phyloP scores from a whole-genome alignment of 2,113 vertebrate species.

The Panthera uncia region DNA sequence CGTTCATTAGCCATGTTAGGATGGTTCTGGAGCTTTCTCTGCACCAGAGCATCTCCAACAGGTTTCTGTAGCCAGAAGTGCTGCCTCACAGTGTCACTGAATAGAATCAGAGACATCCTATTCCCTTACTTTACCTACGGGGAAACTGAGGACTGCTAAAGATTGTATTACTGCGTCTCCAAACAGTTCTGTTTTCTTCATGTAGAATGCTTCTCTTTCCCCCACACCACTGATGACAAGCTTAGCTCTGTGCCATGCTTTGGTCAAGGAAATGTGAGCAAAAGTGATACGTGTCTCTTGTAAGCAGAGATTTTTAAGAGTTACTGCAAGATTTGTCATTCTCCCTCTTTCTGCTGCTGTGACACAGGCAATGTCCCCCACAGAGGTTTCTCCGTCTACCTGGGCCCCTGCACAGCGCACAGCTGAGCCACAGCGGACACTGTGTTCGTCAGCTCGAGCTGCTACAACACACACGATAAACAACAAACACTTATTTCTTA shows the following conservation, averaged over 20 bases:
- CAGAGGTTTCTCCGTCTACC: not conserved
- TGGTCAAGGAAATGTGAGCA: not conserved
- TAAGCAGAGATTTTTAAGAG: not conserved
- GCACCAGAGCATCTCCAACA: not conserved
- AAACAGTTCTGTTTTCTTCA: not conserved
- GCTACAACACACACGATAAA: not conserved
- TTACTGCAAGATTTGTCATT: not conserved
- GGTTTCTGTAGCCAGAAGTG: not conserved
- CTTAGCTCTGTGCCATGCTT: not conserved
- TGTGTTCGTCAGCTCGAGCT: not conserved
- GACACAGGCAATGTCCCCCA: not conserved
- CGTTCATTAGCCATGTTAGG: not conserved
- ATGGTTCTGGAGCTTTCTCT: not conserved
- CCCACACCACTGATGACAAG: not conserved
- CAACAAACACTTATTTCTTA: not conserved
- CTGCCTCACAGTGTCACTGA: not conserved
- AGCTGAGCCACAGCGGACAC: not conserved
- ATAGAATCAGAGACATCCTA: not conserved
- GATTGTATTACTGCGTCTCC: not conserved
- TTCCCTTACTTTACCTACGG: not conserved
- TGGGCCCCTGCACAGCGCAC: not conserved
- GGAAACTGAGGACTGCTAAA: not conserved
- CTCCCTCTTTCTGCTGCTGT: not conserved
- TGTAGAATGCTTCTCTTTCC: not conserved
- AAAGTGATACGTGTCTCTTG: not conserved